Conservation (phyloP, 2,888 invertebrate species). For the Digitonthophagus gazella region DNA sequence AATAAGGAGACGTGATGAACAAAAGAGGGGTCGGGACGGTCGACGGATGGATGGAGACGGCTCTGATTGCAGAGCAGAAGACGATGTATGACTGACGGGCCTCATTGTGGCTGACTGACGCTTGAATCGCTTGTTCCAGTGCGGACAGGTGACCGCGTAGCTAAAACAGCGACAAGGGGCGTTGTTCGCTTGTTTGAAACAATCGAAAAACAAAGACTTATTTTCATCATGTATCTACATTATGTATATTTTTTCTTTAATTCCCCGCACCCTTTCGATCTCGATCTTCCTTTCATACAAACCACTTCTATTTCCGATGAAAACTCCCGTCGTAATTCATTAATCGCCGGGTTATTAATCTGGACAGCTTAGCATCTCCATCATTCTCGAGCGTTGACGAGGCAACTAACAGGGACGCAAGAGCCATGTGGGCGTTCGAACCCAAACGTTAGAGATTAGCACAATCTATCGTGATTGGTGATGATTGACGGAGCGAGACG, state of each 20-base stretch:
- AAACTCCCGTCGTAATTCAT: conserved; percentile 20
- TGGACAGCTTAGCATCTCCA: conserved; percentile 18
- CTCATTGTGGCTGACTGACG: conserved; percentile 49
- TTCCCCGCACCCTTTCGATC: neutral
- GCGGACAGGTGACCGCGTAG: conserved; percentile 36
- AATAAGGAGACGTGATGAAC: conserved; percentile 45
- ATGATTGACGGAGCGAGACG: conserved; percentile 24
- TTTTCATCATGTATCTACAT: neutral
- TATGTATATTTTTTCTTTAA: neutral
- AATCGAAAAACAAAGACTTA: neutral
- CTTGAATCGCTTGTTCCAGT: conserved; percentile 46
- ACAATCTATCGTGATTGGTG: conserved; percentile 30
- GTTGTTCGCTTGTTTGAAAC: conserved; percentile 3
- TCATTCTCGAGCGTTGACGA: conserved; percentile 7
- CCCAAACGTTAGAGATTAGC: conserved; percentile 25
- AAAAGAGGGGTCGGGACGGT: conserved; percentile 35
- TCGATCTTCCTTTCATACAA: neutral
- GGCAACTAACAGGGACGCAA: conserved; percentile 20
- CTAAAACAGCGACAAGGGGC: conserved; percentile 7
- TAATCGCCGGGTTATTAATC: conserved; percentile 26
- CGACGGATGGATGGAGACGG: conserved; percentile 32
- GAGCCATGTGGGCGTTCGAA: conserved; percentile 21
- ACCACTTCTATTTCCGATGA: conserved; percentile 9
- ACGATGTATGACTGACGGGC: conserved; percentile 47
- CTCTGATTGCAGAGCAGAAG: conserved; percentile 36